Evolutionary conservation across 2,797 vertebrate genomes (phyloP).

Genomic region (Uromys caudimaculatus): DNA sequence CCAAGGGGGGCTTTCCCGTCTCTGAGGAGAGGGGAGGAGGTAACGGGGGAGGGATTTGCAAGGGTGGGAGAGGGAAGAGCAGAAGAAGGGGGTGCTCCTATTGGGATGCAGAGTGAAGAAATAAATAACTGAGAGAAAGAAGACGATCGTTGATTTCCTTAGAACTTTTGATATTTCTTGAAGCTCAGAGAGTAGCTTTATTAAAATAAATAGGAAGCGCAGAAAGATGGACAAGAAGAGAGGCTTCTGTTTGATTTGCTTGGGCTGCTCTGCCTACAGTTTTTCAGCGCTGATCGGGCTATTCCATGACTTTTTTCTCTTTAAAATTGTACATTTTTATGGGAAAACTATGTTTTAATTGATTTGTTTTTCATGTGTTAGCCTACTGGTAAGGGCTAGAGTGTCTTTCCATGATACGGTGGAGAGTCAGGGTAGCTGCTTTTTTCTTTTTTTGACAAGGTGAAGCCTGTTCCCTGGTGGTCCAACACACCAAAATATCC

Average conservation of each 20-base stretch:
- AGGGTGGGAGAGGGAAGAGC: not conserved
- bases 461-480: not conserved
- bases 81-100: not conserved
- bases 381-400: not conserved
- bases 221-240: no score
- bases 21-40: not conserved
- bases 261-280: not conserved
- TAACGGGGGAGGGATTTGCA: not conserved
- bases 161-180: not conserved
- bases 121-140: not conserved
- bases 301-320: not conserved
- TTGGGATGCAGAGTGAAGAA: not conserved
- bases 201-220: not conserved
- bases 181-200: not conserved
- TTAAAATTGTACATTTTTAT: not conserved
- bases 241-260: not conserved
- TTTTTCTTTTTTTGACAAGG: not conserved
- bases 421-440: not conserved
- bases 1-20: not conserved
- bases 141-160: not conserved
- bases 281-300: not conserved
- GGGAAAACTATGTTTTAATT: not conserved
- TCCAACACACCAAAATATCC: not conserved
- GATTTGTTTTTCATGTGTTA: not conserved
- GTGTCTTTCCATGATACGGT: not conserved